Evolutionary conservation across 2,113 vertebrate species (phyloP), one percentile per base, ranked within the genome.

Genomic region (Balaenoptera acutorostrata): DNA sequence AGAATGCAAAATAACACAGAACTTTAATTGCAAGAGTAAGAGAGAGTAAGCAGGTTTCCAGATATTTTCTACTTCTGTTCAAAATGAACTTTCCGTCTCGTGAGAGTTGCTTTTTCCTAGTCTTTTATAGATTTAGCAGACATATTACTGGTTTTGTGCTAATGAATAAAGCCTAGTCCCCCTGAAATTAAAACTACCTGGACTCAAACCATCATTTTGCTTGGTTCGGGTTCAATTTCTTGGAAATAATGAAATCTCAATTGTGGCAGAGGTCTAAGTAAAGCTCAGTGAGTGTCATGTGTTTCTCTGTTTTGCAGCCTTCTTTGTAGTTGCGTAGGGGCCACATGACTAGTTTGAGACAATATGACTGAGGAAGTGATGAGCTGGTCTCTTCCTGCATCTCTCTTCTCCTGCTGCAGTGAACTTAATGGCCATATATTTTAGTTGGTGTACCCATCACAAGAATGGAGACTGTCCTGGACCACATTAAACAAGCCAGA

Each of bases 1-100:
- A 88, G 8, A 95, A 77, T 91, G 52, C 36, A 97, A 90, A 97
- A 36, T 72, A 72, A 55, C 52, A 88, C 11, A 68, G n/a, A 20
- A 63, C 14, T 90, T 93, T 97, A 94, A 96, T 33, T 93, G 12
- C 3, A 95, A 96, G 41, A 96, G 72, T 85, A 95, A 95, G 63
- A 95, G 39, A 87, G 8, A 52, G 15, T 61, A 36, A 69, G 3
- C 57, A 66, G 52, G 66, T 88, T 81, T 72, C 66, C 20, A 88
- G 23, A 49, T 55, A 84, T 39, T 81, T 92, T 96, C 36, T 71
- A 9, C 23, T 84, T 96, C 86, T 36, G 11, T 49, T 90, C 27
- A 82, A 72, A 88, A 90, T 46, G 25, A 96, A 61, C 9, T 59
- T 57, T 86, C 55, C 5, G 20, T 69, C 64, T 84, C 36, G 0